These are phyloP conservation scores for Halcyon badia DNA, from an alignment of 2,797 vertebrate species.

Conservation along the genomic window DNA sequence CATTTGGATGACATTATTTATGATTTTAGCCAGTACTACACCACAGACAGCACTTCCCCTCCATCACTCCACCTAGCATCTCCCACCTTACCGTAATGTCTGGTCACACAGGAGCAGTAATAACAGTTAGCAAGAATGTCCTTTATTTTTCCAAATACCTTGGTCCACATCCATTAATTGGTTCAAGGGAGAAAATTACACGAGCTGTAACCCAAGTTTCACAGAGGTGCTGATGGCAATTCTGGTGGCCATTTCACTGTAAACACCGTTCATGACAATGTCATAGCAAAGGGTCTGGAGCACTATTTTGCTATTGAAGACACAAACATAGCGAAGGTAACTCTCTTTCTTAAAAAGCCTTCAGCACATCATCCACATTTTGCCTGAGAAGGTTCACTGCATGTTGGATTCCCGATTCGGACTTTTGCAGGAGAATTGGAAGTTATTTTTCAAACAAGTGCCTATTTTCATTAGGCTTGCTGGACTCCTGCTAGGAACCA, in stretches of 20 bases:
- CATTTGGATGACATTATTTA: not conserved
- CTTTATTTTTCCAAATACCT: not conserved
- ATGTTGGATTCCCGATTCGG: accelerated
- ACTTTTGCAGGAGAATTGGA: not conserved
- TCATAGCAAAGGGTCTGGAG: accelerated
- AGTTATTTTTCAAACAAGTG: not conserved
- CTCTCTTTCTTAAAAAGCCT: not conserved
- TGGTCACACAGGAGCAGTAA: not conserved
- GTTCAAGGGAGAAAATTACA: accelerated
- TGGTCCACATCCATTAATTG: accelerated
- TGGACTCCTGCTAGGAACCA: not conserved
- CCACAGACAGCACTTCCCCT: not conserved
- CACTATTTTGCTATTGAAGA: too few relatives aligned
- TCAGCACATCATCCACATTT: accelerated
- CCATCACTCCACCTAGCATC: not conserved
- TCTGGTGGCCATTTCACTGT: not conserved
- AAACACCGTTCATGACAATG: accelerated
- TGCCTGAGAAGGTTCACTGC: not conserved
- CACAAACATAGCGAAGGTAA: accelerated
- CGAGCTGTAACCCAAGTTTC: accelerated
- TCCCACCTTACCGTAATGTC: not conserved
- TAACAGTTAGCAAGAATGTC: accelerated
- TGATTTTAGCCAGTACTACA: not conserved
- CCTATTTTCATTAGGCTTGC: not conserved
- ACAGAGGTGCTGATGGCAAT: not conserved